Evolutionary conservation across 1,140 invertebrate genomes (phyloP).

Genomic region (Eumaeus atala): DNA sequence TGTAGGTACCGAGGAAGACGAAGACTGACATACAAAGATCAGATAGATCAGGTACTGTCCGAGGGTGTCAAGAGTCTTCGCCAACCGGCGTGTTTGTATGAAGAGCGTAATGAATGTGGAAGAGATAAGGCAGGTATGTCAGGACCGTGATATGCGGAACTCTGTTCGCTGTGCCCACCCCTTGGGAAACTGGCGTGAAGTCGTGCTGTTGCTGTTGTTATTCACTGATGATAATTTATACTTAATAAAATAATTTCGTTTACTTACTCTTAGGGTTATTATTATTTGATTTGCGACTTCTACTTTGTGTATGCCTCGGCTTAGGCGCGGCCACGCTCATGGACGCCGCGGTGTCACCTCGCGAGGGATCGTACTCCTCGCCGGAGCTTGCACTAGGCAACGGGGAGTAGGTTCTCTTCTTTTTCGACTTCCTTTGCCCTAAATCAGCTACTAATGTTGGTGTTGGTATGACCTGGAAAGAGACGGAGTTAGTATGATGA

Average conservation of each 20-base stretch:
- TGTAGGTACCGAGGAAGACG: no score
- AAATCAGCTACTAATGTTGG: conserved; percentile 51
- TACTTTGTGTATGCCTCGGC: conserved; percentile 40
- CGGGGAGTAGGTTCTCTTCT: conserved; percentile 56
- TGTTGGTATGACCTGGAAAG: conserved; percentile 45
- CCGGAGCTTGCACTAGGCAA: conserved; percentile 62
- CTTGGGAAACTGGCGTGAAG: no score
- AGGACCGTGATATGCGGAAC: no score
- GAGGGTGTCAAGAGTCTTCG: no score
- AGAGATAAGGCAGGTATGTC: no score
- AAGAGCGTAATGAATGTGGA: no score
- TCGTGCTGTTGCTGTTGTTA: no score
- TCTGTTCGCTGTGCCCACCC: no score
- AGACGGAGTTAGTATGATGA: not conserved
- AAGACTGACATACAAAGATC: no score
- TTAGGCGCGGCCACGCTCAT: conserved; percentile 60
- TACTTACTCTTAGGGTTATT: conserved; percentile 56
- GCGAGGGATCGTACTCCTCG: conserved; percentile 64
- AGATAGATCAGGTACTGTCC: no score
- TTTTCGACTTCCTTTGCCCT: conserved; percentile 58
- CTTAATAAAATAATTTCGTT: not conserved
- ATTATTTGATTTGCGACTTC: conserved; percentile 47
- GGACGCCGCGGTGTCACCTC: conserved; percentile 44
- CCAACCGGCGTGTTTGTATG: no score
- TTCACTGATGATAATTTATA: no score